Evolutionary conservation across 2,888 invertebrate species (phyloP).

Genomic region (Chaetoderma sp.): DNA sequence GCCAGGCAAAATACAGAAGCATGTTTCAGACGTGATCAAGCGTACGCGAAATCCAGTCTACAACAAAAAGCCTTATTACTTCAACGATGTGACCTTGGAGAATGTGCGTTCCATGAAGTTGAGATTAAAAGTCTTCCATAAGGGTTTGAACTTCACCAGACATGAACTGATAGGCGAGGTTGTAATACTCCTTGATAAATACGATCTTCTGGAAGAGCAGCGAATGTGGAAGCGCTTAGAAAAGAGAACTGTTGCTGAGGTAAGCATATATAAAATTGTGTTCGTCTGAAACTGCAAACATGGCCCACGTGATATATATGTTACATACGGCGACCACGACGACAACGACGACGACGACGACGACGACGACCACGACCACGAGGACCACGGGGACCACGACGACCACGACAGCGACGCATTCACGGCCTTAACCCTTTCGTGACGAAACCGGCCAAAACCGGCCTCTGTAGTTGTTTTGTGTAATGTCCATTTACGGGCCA

Average conservation of each 20-base stretch:
- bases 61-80: slow-evolving; percentile 69
- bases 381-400: too few species aligned
- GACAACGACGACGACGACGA: not conserved
- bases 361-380: not conserved
- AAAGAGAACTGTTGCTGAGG: slow-evolving; percentile 48
- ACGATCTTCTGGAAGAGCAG: slow-evolving; percentile 68
- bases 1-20: slow-evolving; percentile 69
- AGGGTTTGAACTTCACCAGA: slow-evolving; percentile 62
- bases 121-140: slow-evolving; percentile 66
- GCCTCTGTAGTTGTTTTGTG: too few species aligned
- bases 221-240: slow-evolving; percentile 69
- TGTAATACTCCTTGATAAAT: slow-evolving; percentile 64
- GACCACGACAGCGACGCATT: too few species aligned
- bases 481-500: too few species aligned
- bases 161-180: slow-evolving; percentile 69
- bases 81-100: slow-evolving; percentile 67
- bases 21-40: slow-evolving; percentile 62
- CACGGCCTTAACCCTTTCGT: too few species aligned
- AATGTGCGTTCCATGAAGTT: slow-evolving; percentile 65
- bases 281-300: not conserved
- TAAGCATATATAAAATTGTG: slow-evolving; percentile 33
- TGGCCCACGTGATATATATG: not conserved
- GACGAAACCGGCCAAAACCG: too few species aligned
- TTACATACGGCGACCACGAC: not conserved
- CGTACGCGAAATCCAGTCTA: slow-evolving; percentile 67